phyloP scores from a whole-genome alignment of 2,888 invertebrate genomes.

The Drosophila algonquin region DNA sequence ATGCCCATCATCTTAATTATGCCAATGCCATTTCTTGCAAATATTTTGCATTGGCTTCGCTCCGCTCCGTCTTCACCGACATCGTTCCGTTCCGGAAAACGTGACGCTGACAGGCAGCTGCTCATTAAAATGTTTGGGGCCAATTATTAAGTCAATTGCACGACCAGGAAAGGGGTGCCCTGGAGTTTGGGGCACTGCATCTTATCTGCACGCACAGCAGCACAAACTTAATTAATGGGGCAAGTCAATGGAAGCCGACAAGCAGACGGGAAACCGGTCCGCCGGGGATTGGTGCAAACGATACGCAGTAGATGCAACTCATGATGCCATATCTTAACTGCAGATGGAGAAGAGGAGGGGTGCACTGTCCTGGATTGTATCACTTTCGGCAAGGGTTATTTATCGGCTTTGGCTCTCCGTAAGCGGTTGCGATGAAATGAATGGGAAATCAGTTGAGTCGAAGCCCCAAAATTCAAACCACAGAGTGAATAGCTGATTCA shows the following conservation, averaged over 20 bases:
- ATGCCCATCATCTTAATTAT: constrained; percentile 60
- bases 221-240: constrained; percentile 57
- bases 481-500: background rate
- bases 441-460: background rate
- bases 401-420: background rate
- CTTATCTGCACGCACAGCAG: constrained; percentile 41
- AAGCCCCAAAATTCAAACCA: background rate
- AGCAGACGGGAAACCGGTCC: constrained; percentile 24
- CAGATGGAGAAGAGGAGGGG: background rate
- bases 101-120: constrained; percentile 59
- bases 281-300: background rate
- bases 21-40: constrained; percentile 57
- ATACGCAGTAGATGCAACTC: constrained; percentile 3
- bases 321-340: constrained; percentile 5
- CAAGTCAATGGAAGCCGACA: constrained; percentile 19
- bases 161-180: constrained; percentile 15
- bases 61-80: background rate
- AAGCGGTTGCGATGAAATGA: background rate
- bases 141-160: constrained; percentile 60
- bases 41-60: constrained; percentile 53
- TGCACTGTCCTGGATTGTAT: background rate
- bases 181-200: constrained; percentile 28
- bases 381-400: background rate
- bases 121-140: constrained; percentile 73
- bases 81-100: constrained; percentile 45